Evolutionary conservation across 2,888 invertebrate genomes (phyloP).

Genomic region (Linnaemya tessellans): DNA sequence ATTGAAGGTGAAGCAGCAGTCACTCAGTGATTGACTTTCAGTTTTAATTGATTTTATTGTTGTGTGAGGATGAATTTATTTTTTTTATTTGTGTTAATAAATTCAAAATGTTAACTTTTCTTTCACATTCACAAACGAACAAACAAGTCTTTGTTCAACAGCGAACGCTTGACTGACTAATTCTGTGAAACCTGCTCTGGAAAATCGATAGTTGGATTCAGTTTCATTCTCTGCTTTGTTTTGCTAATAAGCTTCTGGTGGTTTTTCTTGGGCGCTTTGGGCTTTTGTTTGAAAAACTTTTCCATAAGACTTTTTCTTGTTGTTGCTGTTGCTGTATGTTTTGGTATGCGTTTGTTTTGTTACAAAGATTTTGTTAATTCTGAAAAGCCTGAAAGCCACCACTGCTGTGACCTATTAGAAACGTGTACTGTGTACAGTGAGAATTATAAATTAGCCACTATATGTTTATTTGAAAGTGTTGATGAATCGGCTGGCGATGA

Average conservation of each 20-base stretch:
- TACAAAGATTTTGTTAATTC: conserved; percentile 9
- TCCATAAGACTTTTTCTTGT: conserved; percentile 23
- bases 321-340: conserved; percentile 25
- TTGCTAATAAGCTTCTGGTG: conserved; percentile 51
- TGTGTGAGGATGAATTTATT: conserved; percentile 11
- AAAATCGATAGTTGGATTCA: conserved; percentile 66
- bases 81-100: neutral
- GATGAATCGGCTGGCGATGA: conserved; percentile 11
- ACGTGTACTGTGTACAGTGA: neutral
- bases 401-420: neutral
- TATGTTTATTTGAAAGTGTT: conserved; percentile 11
- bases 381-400: conserved; percentile 19
- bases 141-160: conserved; percentile 55
- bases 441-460: neutral
- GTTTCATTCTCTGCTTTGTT: conserved; percentile 63
- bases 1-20: neutral
- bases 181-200: conserved; percentile 49
- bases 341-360: conserved; percentile 39
- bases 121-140: conserved; percentile 43
- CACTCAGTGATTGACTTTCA: neutral
- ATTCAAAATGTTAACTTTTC: conserved; percentile 26
- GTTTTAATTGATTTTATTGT: conserved; percentile 12
- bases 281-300: conserved; percentile 47
- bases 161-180: conserved; percentile 49
- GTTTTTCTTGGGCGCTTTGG: conserved; percentile 4